These are phyloP conservation scores for Nemotelus pantherinus DNA, from an alignment of 2,888 invertebrate species.

Conservation along the genomic window DNA sequence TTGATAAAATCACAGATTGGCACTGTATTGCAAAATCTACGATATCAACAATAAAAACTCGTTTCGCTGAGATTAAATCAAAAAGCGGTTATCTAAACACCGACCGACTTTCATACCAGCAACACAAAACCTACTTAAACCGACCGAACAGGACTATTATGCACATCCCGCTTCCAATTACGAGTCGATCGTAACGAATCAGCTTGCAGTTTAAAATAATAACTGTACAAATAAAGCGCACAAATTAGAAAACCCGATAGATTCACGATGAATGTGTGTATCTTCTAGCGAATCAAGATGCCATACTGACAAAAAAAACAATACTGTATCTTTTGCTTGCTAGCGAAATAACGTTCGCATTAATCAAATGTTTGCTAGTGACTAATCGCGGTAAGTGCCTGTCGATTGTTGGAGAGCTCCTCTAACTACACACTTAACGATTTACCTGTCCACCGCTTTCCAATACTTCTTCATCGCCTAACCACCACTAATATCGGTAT, in stretches of 20 bases:
- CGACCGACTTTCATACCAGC: too few relatives aligned
- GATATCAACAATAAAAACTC: too few relatives aligned
- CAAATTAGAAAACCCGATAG: background rate
- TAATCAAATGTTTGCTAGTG: constrained; percentile 8
- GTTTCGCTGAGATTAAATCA: too few relatives aligned
- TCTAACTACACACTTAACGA: background rate
- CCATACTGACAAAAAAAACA: too few relatives aligned
- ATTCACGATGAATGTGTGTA: background rate
- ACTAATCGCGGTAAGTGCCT: constrained; percentile 21
- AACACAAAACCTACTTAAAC: too few relatives aligned
- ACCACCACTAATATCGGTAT: constrained; percentile 22
- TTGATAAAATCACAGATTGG: too few relatives aligned
- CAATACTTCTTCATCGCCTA: constrained; percentile 4
- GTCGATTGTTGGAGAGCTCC: background rate
- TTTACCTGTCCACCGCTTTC: constrained; percentile 24
- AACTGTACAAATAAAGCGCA: background rate
- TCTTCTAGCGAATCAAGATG: too few relatives aligned
- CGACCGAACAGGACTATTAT: too few relatives aligned
- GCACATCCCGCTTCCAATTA: too few relatives aligned
- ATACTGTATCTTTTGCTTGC: too few relatives aligned
- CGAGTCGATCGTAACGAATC: background rate
- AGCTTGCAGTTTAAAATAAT: background rate
- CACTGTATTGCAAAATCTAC: too few relatives aligned
- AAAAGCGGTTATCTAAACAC: too few relatives aligned
- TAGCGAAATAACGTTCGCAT: constrained; percentile 24